phyloP scores from a whole-genome alignment of 92 coral and sea anemone species.

The Actinostola sp. region DNA sequence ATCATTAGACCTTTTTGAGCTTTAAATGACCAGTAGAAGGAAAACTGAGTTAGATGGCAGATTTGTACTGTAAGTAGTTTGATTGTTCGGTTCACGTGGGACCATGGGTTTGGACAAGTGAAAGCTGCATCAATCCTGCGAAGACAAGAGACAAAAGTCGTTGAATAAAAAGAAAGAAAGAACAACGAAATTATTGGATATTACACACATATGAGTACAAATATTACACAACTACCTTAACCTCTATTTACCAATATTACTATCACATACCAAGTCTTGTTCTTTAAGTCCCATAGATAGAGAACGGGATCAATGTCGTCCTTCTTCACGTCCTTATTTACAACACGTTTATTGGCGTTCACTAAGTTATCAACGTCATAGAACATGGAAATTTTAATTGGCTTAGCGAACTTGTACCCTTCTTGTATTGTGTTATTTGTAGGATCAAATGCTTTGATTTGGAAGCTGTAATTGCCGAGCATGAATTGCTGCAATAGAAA shows the following conservation, averaged over 20 bases:
- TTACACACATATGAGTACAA: neutral
- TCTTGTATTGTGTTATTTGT: slow-evolving; percentile 67
- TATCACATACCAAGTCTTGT: slow-evolving; percentile 71
- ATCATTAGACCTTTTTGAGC: slow-evolving; percentile 84
- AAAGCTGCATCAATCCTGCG: slow-evolving; percentile 88
- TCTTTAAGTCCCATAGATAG: slow-evolving; percentile 73
- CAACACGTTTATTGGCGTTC: slow-evolving; percentile 62
- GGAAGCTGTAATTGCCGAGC: slow-evolving; percentile 98
- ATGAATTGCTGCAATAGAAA: slow-evolving; percentile 97
- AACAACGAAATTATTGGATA: neutral
- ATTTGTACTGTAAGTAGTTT: slow-evolving; percentile 85
- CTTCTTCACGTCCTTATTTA: slow-evolving; percentile 59
- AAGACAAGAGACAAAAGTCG: neutral
- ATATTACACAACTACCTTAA: neutral
- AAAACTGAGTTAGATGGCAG: slow-evolving; percentile 97
- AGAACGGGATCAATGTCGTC: slow-evolving; percentile 85
- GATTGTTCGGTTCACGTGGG: slow-evolving; percentile 78
- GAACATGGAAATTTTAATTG: slow-evolving; percentile 84
- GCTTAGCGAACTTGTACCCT: slow-evolving; percentile 84
- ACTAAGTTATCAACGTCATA: slow-evolving; percentile 78
- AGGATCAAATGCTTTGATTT: slow-evolving; percentile 88
- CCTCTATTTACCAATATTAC: too few species aligned
- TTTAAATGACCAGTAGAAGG: slow-evolving; percentile 88
- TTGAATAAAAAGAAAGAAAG: neutral
- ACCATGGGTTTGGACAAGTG: slow-evolving; percentile 93